Conservation (phyloP, 2,888 invertebrate genomes). For the Drosophila diplacantha region DNA sequence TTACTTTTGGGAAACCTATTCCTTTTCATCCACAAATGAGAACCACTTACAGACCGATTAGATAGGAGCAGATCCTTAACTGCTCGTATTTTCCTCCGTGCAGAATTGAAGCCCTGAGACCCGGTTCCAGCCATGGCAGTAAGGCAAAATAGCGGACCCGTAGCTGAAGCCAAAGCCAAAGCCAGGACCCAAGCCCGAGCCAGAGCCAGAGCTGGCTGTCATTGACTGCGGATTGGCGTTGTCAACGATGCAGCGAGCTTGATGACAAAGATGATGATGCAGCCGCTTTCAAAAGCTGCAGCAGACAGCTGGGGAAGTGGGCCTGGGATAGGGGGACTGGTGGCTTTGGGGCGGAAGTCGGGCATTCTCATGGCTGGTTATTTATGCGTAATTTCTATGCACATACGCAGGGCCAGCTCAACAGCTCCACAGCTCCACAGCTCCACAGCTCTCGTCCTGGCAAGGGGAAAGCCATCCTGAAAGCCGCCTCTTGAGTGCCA, state of each 20-base stretch:
- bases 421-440: conserved; percentile 9
- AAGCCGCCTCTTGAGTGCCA: conserved; percentile 38
- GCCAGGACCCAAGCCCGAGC: not conserved
- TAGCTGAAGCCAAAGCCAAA: not conserved
- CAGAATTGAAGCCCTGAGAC: conserved; percentile 1
- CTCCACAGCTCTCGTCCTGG: conserved; percentile 22
- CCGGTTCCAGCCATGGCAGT: conserved; percentile 15
- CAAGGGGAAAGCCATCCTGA: conserved; percentile 31
- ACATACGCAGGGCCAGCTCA: conserved; percentile 38
- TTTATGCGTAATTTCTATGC: conserved; percentile 68
- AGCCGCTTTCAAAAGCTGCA: conserved; percentile 42
- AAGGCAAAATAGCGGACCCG: conserved; percentile 7
- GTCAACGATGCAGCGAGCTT: conserved; percentile 49
- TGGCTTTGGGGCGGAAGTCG: conserved; percentile 12
- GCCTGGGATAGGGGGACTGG: not conserved
- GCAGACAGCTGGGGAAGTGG: conserved; percentile 14
- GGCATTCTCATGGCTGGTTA: conserved; percentile 46
- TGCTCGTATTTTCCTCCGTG: not conserved
- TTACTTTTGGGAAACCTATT: not conserved
- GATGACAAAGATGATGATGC: conserved; percentile 44
- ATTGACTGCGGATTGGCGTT: conserved; percentile 49
- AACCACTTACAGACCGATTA: not conserved
- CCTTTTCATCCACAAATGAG: too few species aligned
- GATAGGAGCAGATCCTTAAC: not conserved
- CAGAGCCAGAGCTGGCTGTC: conserved; percentile 30